Percentiles rank a stretch among this genome's conserved stretches.
These are phyloP conservation scores for Trogon melanurus DNA, from an alignment of 2,113 vertebrate species.

Conservation along the genomic window DNA sequence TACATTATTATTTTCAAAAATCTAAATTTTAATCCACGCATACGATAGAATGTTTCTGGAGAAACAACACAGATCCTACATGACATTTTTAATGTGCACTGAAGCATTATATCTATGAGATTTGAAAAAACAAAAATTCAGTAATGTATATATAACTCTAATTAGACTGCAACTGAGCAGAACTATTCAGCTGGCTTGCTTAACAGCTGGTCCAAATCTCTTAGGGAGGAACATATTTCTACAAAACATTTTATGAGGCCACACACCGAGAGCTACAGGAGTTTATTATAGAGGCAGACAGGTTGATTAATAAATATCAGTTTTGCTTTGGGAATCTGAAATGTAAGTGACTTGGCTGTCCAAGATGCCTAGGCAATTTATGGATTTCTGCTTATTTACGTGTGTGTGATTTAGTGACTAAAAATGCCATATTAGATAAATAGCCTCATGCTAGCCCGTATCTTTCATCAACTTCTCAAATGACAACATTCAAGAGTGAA, in stretches of 20 bases:
- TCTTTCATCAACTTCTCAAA: neutral
- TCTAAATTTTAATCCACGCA: neutral
- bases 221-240: conserved; percentile 44
- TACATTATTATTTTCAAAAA: neutral
- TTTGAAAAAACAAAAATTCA: conserved; percentile 45
- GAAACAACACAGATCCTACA: neutral
- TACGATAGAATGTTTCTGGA: neutral
- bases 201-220: conserved; percentile 46
- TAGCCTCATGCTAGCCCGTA: neutral
- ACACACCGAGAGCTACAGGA: conserved; percentile 7
- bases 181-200: conserved; percentile 30
- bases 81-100: neutral
- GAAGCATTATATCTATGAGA: neutral
- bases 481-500: neutral
- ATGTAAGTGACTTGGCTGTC: neutral
- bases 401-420: neutral
- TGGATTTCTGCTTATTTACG: neutral
- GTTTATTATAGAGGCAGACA: conserved; percentile 34
- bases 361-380: neutral
- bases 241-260: conserved; percentile 45
- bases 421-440: neutral
- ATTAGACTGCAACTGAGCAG: conserved; percentile 44
- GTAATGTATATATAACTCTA: conserved; percentile 29
- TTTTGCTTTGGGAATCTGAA: conserved; percentile 38
- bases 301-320: conserved; percentile 53